Evolutionary conservation across 1,140 invertebrate genomes (phyloP), one percentile per base, ranked within the genome.

Genomic region (Drosophila jambulina): DNA sequence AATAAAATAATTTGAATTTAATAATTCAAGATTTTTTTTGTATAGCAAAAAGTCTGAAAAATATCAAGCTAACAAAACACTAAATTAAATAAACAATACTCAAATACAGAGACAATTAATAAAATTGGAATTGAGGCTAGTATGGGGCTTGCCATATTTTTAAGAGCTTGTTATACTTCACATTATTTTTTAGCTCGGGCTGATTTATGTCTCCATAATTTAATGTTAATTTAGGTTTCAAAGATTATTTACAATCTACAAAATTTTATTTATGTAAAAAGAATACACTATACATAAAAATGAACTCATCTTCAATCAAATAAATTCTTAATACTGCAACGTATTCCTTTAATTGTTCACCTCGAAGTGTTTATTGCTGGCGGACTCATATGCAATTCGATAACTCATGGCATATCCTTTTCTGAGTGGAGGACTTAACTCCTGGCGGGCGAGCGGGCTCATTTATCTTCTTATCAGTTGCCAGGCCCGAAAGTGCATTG

Each of bases 391-490:
- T 56, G 53, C 34, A 65, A 15, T 43, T 62, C 62, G 62, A 65
- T 65, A 65, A 65, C 38, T 65, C 62, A 62, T 25, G 38, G 38
- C 57, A 65, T 67, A 64, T 34, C 48, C 46, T 46, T 70, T 68
- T 68, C 63, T 69, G 63, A 70, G 63, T 70, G 67, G 48, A 70
- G 67, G 67, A 70, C 63, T 70, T 67, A 70, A 70, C 67, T 69
- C 63, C 40, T 70, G 67, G 21, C 43, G 43, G 59, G 60, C 27
- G 36, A 51, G 21, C 23, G 54, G 9, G 32, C 64, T 56, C 75
- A 78, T 78, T 78, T 78, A 78, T 78, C 75, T 78, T 78, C 75
- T 78, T 78, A 78, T 78, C 75, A 57, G 42, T 70, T 62, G 56
- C 43, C 51, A 62, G 49, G 49, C 57, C 57, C 48, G 57, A 78